Conservation (phyloP, 2,888 invertebrate species). For the Agriotes lineatus region DNA sequence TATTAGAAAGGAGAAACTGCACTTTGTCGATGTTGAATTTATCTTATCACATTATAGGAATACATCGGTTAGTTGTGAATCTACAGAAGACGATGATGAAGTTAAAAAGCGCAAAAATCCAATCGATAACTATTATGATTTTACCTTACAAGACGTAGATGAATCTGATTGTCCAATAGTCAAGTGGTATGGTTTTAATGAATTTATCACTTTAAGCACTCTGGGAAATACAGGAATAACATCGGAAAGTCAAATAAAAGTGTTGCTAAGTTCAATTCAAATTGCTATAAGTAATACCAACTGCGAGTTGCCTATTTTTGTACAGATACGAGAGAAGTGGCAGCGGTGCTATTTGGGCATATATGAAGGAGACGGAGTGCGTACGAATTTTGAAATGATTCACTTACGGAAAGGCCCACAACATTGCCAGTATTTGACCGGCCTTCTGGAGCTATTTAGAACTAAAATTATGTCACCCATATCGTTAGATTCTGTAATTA, state of each 20-base stretch:
- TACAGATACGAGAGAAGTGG: constrained; percentile 86
- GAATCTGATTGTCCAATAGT: constrained; percentile 72
- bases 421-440: constrained; percentile 86
- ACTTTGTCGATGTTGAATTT: constrained; percentile 71
- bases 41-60: constrained; percentile 61
- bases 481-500: constrained; percentile 74
- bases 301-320: constrained; percentile 87
- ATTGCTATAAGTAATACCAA: constrained; percentile 87
- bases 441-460: constrained; percentile 88
- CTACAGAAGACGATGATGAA: constrained; percentile 54
- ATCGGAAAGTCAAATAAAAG: constrained; percentile 81
- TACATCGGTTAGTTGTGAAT: constrained; percentile 58
- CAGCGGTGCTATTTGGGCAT: constrained; percentile 86
- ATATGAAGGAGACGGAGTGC: constrained; percentile 80
- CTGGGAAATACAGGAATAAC: constrained; percentile 69
- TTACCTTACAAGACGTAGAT: constrained; percentile 67
- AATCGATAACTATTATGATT: constrained; percentile 71
- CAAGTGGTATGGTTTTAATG: constrained; percentile 84
- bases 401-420: constrained; percentile 84
- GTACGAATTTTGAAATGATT: constrained; percentile 91
- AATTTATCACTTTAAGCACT: constrained; percentile 84
- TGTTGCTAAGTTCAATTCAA: constrained; percentile 83
- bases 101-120: constrained; percentile 63
- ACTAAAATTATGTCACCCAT: constrained; percentile 82
- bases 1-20: constrained; percentile 69